phyloP scores from a whole-genome alignment of 2,113 vertebrate species.

The Nerophis lumbriciformis region DNA sequence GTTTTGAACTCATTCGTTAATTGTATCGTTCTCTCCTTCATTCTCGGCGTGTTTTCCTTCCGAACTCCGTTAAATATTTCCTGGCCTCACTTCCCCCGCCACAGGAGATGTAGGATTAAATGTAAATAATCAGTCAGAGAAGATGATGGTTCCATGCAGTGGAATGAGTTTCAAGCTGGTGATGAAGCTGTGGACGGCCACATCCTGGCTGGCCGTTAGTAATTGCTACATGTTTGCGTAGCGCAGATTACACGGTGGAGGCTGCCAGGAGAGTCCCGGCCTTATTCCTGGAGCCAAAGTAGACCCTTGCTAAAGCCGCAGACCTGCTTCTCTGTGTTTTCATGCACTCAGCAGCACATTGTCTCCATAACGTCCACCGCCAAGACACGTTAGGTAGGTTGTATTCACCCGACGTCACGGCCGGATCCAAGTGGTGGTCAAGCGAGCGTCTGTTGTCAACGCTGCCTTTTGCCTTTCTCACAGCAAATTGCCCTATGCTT shows the following conservation, averaged over 20 bases:
- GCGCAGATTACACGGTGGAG: slow-evolving; percentile 68
- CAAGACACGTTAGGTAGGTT: slow-evolving; percentile 31
- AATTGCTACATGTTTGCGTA: slow-evolving; percentile 70
- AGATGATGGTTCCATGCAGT: slow-evolving; percentile 21
- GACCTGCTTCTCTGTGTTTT: slow-evolving; percentile 65
- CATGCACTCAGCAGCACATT: slow-evolving; percentile 56
- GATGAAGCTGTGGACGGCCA: slow-evolving; percentile 55
- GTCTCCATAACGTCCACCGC: slow-evolving; percentile 48
- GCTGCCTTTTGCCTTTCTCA: no score
- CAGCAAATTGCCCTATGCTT: no score
- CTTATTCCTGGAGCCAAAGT: slow-evolving; percentile 71
- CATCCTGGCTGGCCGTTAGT: slow-evolving; percentile 61
- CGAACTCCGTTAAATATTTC: background rate
- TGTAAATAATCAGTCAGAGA: background rate
- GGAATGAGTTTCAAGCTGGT: slow-evolving; percentile 19
- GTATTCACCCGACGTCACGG: slow-evolving; percentile 27
- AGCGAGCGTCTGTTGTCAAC: no score
- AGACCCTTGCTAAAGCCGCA: slow-evolving; percentile 67
- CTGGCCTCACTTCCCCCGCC: background rate
- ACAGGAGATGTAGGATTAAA: slow-evolving; percentile 3
- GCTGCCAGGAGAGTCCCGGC: slow-evolving; percentile 64
- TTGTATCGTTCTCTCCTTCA: no score
- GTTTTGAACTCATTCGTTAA: no score
- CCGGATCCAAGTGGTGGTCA: no score
- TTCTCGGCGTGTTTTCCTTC: background rate